Base-by-base conservation (phyloP, 2,113 vertebrate species). In the Acrocephalus kingi region DNA sequence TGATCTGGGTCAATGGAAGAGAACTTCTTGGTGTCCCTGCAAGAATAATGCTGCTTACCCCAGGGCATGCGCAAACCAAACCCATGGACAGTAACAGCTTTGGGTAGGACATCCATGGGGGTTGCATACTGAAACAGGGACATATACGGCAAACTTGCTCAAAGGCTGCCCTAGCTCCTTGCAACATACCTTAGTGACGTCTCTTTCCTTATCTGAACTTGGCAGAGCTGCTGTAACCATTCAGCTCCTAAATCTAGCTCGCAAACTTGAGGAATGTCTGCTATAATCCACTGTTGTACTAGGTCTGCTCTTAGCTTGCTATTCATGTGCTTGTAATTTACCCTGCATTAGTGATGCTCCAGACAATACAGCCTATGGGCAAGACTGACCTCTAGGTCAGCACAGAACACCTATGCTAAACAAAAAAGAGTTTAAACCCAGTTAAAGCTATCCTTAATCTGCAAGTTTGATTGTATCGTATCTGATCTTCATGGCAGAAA, bases 11-110 rank as follows among this genome's bases (percentile, higher is more conserved):
- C 93, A 99, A 58, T 13, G 97, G 97, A 84, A 98, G 95, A 56
- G 54, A 95, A 49, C 90, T 95, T 51, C 98, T 91, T 5, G 99
- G 98, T 12, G 98, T 98, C 21, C 99, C 99, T 99, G 94, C 48
- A 89, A 90, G 52, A 90, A 88, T 4, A 86, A 74, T 6, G 9
- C n/a, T 61, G 64, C 63, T 86, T 31, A 79, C 3, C 11, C 39
- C 18, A 71, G 48, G 19, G 68, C 48, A 51, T 1, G 2, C 7
- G 33, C 39, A 73, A 71, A 83, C 16, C 18, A 58, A 92, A 68
- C 9, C 31, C 25, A 16, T 1, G 11, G 24, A 41, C 54, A 43
- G 75, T 7, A 35, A 58, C 8, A 45, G 59, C 28, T 77, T 82
- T 59, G 49, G 46, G 23, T 6, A 48, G 54, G 25, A 37, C 49